Conservation (phyloP, 2,113 vertebrate genomes). For the Henicopernis longicauda region DNA sequence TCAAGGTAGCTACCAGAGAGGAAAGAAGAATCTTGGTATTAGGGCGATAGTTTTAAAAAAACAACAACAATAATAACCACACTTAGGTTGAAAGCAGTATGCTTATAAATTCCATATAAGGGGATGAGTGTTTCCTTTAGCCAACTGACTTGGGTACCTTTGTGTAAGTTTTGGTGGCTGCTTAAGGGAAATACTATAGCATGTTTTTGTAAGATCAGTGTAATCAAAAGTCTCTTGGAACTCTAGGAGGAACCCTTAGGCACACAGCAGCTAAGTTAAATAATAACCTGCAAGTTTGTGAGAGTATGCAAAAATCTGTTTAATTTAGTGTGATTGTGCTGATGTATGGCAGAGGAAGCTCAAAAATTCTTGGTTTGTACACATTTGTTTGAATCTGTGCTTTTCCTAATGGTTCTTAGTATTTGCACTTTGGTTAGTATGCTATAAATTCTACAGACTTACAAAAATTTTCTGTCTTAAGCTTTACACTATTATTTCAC, state of each 20-base stretch:
- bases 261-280: not conserved
- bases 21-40: not conserved
- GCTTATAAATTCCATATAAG: not conserved
- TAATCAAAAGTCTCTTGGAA: not conserved
- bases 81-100: not conserved
- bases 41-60: not conserved
- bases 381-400: not conserved
- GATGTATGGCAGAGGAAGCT: not conserved
- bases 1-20: not conserved
- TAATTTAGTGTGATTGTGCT: not conserved
- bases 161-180: not conserved
- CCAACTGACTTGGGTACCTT: not conserved
- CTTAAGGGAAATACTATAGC: not conserved
- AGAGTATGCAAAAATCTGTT: not conserved
- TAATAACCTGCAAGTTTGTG: not conserved
- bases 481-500: rapidly evolving
- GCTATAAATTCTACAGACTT: not conserved
- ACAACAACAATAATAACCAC: too few relatives aligned
- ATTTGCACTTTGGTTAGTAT: not conserved
- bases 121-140: not conserved
- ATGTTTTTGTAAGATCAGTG: rapidly evolving
- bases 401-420: not conserved
- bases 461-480: rapidly evolving
- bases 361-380: not conserved
- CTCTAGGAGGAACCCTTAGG: not conserved